Percentiles rank a stretch among this genome's conserved stretches.
These are phyloP conservation scores for Aplochiton taeniatus DNA, from an alignment of 2,797 vertebrate species.

Conservation along the genomic window DNA sequence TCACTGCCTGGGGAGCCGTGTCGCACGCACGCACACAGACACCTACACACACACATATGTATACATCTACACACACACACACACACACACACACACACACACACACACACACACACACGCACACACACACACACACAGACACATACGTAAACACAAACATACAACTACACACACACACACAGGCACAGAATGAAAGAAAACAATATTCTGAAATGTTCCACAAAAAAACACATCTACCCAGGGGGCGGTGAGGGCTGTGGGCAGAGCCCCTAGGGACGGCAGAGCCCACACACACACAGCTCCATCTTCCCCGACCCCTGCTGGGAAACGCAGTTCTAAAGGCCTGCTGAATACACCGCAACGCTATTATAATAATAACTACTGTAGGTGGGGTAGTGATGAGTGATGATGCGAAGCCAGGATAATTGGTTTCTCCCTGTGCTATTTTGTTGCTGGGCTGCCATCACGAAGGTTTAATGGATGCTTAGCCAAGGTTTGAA, in stretches of 20 bases:
- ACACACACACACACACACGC: constrained; percentile 21
- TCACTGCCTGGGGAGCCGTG: constrained; percentile 17
- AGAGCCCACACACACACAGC: not conserved
- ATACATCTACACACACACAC: constrained; percentile 16
- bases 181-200: not conserved
- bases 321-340: not conserved
- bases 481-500: too few species aligned
- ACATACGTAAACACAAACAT: constrained; percentile 14
- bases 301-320: constrained; percentile 8
- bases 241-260: not conserved
- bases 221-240: not conserved
- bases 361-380: not conserved
- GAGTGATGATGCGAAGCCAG: not conserved
- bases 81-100: constrained; percentile 24
- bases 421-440: not conserved
- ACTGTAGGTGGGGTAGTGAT: not conserved
- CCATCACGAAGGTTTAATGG: too few species aligned
- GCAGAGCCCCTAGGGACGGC: not conserved
- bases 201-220: constrained; percentile 16
- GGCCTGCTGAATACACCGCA: not conserved
- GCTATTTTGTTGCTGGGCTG: not conserved
- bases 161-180: constrained; percentile 14
- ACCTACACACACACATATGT: constrained; percentile 17
- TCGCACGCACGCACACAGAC: constrained; percentile 8
- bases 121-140: constrained; percentile 13